These are phyloP conservation scores for Stratiomys singularior DNA, from an alignment of 2,888 invertebrate species.

Conservation along the genomic window DNA sequence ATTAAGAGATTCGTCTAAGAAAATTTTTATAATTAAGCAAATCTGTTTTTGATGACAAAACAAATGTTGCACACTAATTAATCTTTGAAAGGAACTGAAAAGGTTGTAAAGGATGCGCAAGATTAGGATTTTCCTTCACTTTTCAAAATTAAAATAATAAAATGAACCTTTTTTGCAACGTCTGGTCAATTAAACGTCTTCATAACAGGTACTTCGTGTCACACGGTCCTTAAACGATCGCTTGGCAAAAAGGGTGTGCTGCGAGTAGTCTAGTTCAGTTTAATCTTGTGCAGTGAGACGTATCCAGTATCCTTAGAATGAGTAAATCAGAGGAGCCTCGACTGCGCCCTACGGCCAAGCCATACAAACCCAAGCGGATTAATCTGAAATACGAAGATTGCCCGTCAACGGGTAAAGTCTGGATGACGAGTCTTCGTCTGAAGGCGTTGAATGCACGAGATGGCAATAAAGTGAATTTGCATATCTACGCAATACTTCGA, in stretches of 20 bases:
- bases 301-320: too few relatives aligned
- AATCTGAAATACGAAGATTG: neutral
- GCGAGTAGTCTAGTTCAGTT: neutral
- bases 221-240: neutral
- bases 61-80: neutral
- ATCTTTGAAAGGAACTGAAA: neutral
- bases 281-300: neutral
- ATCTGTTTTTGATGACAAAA: too few relatives aligned
- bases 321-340: neutral
- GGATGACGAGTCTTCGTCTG: conserved; percentile 22
- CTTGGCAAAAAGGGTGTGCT: neutral
- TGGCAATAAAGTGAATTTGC: neutral
- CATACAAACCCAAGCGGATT: neutral
- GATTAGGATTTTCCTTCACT: too few relatives aligned
- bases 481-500: neutral
- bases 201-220: neutral
- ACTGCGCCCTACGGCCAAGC: neutral
- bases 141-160: too few relatives aligned
- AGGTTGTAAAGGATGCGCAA: too few relatives aligned
- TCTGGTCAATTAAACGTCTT: too few relatives aligned
- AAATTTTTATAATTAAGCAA: too few relatives aligned
- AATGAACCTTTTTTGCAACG: too few relatives aligned
- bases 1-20: too few relatives aligned
- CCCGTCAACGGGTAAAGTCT: neutral
- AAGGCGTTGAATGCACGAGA: neutral